phyloP scores from a whole-genome alignment of 2,113 vertebrate species.

The Hippocampus guttulatus region DNA sequence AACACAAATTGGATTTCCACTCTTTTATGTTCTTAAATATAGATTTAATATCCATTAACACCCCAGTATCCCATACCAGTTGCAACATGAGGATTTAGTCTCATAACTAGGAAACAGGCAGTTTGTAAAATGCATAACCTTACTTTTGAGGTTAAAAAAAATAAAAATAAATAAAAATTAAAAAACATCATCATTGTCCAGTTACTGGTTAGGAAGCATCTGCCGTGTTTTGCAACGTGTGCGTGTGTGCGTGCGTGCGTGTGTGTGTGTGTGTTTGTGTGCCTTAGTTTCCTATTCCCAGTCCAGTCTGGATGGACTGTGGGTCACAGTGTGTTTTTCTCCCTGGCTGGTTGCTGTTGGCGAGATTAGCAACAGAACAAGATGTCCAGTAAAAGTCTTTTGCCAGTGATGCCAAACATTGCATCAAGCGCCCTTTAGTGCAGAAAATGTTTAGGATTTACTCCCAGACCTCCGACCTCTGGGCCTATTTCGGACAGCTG shows the following conservation, averaged over 20 bases:
- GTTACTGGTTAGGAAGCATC: not conserved
- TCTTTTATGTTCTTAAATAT: constrained; percentile 71
- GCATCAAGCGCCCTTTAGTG: constrained; percentile 70
- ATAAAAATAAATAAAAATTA: no score
- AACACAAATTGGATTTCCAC: constrained; percentile 69
- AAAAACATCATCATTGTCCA: no score
- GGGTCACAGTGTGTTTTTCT: constrained; percentile 57
- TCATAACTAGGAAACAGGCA: constrained; percentile 47
- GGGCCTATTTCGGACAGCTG: constrained; percentile 53
- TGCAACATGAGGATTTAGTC: constrained; percentile 47
- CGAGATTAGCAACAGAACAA: constrained; percentile 69
- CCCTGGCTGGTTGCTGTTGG: constrained; percentile 65
- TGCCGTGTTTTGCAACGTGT: not conserved
- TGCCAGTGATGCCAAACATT: constrained; percentile 58
- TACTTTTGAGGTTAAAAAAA: not conserved
- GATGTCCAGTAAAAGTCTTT: constrained; percentile 68
- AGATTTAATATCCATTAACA: constrained; percentile 69
- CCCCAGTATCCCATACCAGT: constrained; percentile 43
- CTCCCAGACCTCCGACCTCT: constrained; percentile 57
- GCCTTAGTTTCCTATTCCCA: not conserved
- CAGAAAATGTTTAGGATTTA: constrained; percentile 66
- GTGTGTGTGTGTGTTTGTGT: not conserved
- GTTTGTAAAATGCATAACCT: constrained; percentile 15
- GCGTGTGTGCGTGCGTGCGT: not conserved
- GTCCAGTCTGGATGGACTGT: constrained; percentile 1